Percentiles rank a stretch among this genome's conserved stretches.
Conservation (phyloP, 1,140 invertebrate genomes). For the Ectropis grisescens region DNA sequence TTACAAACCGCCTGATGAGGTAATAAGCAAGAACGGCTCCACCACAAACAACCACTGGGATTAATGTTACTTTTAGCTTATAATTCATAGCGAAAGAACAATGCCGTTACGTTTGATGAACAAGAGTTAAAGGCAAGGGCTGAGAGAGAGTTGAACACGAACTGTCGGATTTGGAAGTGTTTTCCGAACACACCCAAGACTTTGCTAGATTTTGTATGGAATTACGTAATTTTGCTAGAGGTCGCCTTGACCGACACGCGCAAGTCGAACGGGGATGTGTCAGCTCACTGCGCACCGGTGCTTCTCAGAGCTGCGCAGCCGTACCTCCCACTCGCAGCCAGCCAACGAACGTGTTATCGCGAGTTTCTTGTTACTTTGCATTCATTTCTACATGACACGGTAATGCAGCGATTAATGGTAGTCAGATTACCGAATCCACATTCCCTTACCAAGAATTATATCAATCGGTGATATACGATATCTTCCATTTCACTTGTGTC, state of each 20-base stretch:
- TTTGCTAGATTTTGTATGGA: constrained; percentile 45
- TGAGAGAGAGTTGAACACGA: constrained; percentile 24
- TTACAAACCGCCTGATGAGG: constrained; percentile 66
- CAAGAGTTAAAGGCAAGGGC: constrained; percentile 31
- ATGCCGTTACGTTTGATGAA: constrained; percentile 5
- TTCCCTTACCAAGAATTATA: constrained; percentile 27
- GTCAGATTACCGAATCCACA: constrained; percentile 39
- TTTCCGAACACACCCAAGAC: constrained; percentile 59
- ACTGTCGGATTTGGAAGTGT: constrained; percentile 34
- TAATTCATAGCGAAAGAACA: constrained; percentile 49
- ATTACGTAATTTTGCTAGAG: constrained; percentile 66
- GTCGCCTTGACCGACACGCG: constrained; percentile 57
- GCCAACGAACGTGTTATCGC: constrained; percentile 42
- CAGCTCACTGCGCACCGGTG: constrained; percentile 57
- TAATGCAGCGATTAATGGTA: constrained; percentile 27
- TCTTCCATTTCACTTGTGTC: no score
- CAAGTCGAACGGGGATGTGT: constrained; percentile 59
- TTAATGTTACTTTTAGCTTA: constrained; percentile 62
- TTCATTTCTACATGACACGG: constrained; percentile 35
- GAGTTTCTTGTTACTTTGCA: constrained; percentile 59
- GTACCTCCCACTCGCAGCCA: constrained; percentile 44
- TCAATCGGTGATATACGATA: constrained; percentile 12
- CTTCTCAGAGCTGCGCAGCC: constrained; percentile 47
- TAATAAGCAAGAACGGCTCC: constrained; percentile 63
- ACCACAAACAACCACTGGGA: constrained; percentile 62